These are phyloP conservation scores for Fissipunctia ypsillon DNA, from an alignment of 2,888 invertebrate genomes.

Conservation along the genomic window DNA sequence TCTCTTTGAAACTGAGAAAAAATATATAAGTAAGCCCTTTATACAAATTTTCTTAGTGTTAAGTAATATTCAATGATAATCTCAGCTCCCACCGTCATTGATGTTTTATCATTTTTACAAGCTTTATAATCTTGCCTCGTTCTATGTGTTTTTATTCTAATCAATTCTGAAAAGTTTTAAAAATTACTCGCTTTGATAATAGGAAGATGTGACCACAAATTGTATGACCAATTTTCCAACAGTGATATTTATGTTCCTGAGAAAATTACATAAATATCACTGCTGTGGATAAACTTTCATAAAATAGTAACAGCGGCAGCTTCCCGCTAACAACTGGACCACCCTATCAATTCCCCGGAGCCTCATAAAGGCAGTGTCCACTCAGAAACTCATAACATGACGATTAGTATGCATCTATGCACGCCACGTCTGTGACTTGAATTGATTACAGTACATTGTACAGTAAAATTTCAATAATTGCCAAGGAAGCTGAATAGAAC, in stretches of 20 bases:
- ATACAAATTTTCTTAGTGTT: background rate
- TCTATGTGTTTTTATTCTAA: background rate
- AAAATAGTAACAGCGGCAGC: background rate
- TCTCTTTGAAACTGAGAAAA: no score
- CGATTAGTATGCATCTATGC: slow-evolving; percentile 59
- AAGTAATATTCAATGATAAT: no score
- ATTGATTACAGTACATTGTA: slow-evolving; percentile 51
- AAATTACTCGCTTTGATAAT: background rate
- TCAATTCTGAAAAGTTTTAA: background rate
- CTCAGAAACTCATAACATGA: slow-evolving; percentile 54
- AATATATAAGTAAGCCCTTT: no score
- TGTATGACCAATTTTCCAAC: background rate
- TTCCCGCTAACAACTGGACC: slow-evolving; percentile 3
- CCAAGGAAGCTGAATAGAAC: background rate
- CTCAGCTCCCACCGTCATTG: no score
- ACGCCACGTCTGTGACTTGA: slow-evolving; percentile 54
- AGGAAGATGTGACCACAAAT: background rate
- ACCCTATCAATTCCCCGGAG: slow-evolving; percentile 26
- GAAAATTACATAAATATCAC: background rate
- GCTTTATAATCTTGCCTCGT: background rate
- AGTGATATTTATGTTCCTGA: background rate
- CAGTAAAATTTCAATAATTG: slow-evolving; percentile 44
- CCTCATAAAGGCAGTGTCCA: slow-evolving; percentile 52
- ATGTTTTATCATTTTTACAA: background rate
- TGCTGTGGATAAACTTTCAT: background rate